A percentile compares a stretch with the other conserved stretches of the same genome.
phyloP scores from a whole-genome alignment of 1,140 invertebrate genomes.

The Cepaea nemoralis region DNA sequence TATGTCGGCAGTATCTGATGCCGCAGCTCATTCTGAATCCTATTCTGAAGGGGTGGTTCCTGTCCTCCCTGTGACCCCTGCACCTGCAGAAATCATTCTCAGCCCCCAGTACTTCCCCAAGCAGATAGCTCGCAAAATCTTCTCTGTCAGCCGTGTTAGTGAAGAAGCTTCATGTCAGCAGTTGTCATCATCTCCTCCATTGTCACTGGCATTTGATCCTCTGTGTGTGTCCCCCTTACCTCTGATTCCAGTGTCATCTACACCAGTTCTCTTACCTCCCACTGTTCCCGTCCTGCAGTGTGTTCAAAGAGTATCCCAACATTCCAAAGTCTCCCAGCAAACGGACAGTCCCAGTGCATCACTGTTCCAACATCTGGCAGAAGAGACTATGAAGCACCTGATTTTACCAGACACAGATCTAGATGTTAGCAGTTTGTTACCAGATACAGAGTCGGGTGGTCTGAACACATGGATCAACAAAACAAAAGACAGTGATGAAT shows the following conservation, averaged over 20 bases:
- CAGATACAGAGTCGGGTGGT: not conserved
- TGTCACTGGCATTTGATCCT: constrained; percentile 30
- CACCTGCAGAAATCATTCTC: constrained; percentile 56
- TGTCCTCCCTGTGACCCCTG: not conserved
- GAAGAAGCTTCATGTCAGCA: constrained; percentile 26
- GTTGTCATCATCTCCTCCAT: constrained; percentile 18
- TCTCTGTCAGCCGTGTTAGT: constrained; percentile 61
- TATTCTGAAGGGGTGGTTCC: not conserved
- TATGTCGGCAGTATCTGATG: not conserved
- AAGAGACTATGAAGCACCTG: constrained; percentile 37
- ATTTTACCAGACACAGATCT: not conserved
- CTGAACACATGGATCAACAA: not conserved
- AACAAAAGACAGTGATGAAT: not conserved
- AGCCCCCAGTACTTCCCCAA: constrained; percentile 63
- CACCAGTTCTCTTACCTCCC: not conserved
- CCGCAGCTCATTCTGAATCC: not conserved
- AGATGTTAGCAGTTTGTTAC: too few species aligned
- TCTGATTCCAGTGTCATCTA: constrained; percentile 22
- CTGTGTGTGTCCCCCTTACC: constrained; percentile 25
- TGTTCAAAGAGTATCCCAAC: not conserved
- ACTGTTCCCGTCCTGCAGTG: not conserved
- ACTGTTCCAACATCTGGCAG: constrained; percentile 46
- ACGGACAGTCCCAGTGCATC: constrained; percentile 38
- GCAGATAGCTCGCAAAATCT: constrained; percentile 64
- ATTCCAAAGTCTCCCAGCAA: not conserved